These are phyloP conservation scores for Hydrochoerus hydrochaeris DNA, from an alignment of 2,113 vertebrate species.

Conservation along the genomic window DNA sequence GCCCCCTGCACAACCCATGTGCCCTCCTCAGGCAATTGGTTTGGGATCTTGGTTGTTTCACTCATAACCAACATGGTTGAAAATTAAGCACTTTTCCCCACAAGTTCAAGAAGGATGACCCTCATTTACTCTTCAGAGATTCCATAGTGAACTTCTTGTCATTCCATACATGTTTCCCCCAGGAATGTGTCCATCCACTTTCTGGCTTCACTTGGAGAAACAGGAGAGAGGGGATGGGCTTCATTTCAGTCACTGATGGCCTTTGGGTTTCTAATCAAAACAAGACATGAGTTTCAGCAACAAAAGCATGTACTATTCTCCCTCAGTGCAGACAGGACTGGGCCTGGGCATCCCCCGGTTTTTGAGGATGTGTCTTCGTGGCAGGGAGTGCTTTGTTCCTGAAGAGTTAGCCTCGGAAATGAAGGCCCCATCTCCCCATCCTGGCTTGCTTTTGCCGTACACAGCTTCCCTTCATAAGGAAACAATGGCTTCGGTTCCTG, in stretches of 20 bases:
- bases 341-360: too few relatives aligned
- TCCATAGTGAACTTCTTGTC: accelerated
- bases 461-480: not conserved
- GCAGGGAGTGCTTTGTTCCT: not conserved
- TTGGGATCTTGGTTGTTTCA: not conserved
- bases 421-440: accelerated
- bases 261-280: not conserved
- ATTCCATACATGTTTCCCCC: not conserved
- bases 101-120: accelerated
- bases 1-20: accelerated
- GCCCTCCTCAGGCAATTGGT: accelerated
- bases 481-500: not conserved
- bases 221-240: not conserved
- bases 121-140: not conserved
- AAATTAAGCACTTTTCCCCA: too few relatives aligned
- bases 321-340: not conserved
- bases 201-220: not conserved
- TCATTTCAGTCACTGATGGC: not conserved
- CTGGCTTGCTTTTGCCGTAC: not conserved
- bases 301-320: not conserved
- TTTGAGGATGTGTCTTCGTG: not conserved
- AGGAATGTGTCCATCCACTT: not conserved
- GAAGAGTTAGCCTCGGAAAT: not conserved
- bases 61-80: not conserved
- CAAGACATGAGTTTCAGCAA: not conserved